Evolutionary conservation across 2,113 vertebrate species (phyloP).

Genomic region (Alces alces): DNA sequence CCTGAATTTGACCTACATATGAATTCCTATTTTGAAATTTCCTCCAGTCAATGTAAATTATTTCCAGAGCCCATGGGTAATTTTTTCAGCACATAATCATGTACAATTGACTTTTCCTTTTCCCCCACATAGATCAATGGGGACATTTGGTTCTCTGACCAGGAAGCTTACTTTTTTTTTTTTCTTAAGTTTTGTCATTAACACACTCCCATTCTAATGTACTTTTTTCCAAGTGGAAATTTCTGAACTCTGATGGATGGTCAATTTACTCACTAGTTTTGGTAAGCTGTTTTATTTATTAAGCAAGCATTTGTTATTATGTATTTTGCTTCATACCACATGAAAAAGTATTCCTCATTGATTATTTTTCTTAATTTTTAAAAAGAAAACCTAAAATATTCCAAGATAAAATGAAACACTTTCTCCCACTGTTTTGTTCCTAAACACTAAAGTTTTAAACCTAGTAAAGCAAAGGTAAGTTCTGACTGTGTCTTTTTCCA

Average conservation of each 20-base stretch:
- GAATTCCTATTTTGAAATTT: conserved; percentile 32
- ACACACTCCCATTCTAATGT: background rate
- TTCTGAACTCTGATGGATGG: background rate
- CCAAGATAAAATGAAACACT: background rate
- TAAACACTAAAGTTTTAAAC: background rate
- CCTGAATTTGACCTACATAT: background rate
- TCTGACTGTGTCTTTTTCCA: background rate
- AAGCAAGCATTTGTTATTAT: background rate
- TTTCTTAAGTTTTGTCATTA: background rate
- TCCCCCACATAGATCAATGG: background rate
- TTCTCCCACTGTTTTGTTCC: background rate
- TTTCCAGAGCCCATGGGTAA: background rate
- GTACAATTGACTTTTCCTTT: background rate
- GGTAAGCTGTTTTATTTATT: background rate
- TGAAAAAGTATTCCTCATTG: background rate
- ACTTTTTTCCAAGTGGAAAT: background rate
- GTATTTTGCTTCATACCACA: background rate
- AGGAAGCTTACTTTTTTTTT: background rate
- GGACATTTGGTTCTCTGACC: background rate
- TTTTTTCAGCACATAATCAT: background rate
- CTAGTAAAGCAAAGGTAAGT: background rate
- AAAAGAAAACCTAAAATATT: background rate
- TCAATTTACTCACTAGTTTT: background rate
- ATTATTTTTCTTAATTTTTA: background rate
- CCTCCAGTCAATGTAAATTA: conserved; percentile 12